Percentiles rank a stretch among this genome's conserved stretches.
Evolutionary conservation across 2,888 invertebrate genomes (phyloP).

Genomic region (Panzeria rudis): DNA sequence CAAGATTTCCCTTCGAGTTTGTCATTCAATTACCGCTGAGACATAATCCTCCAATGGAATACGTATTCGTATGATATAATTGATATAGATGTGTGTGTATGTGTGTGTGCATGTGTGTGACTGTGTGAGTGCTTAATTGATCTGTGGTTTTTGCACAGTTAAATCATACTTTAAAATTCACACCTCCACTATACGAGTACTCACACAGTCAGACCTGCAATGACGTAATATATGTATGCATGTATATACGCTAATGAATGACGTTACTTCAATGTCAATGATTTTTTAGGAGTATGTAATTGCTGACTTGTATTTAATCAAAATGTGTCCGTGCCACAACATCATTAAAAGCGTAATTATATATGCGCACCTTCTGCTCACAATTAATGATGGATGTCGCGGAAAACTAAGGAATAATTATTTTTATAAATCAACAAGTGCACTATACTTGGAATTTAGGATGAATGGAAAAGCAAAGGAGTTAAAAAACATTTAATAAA

Average conservation of each 20-base stretch:
- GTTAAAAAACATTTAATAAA: not conserved
- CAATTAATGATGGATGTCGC: constrained; percentile 59
- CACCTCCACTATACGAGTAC: not conserved
- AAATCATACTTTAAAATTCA: constrained; percentile 21
- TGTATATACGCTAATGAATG: constrained; percentile 51
- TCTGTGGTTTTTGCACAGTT: constrained; percentile 65
- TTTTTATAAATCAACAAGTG: not conserved
- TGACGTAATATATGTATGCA: not conserved
- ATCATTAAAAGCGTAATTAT: constrained; percentile 61
- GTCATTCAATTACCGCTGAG: constrained; percentile 35
- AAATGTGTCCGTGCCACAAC: constrained; percentile 49
- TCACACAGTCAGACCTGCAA: not conserved
- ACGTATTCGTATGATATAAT: not conserved
- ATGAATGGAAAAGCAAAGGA: not conserved
- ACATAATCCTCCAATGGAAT: constrained; percentile 22
- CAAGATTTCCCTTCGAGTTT: constrained; percentile 40
- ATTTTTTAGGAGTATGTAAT: constrained; percentile 59
- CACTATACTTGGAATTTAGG: not conserved
- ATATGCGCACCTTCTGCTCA: constrained; percentile 49
- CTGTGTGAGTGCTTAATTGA: constrained; percentile 53
- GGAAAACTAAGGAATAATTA: not conserved
- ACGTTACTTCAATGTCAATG: constrained; percentile 59
- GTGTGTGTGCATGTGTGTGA: not conserved
- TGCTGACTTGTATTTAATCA: constrained; percentile 57
- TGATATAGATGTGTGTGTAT: not conserved